Evolutionary conservation across 1,140 invertebrate species (phyloP), one percentile per base, ranked within the genome.

Genomic region (Saxidomus purpurata): DNA sequence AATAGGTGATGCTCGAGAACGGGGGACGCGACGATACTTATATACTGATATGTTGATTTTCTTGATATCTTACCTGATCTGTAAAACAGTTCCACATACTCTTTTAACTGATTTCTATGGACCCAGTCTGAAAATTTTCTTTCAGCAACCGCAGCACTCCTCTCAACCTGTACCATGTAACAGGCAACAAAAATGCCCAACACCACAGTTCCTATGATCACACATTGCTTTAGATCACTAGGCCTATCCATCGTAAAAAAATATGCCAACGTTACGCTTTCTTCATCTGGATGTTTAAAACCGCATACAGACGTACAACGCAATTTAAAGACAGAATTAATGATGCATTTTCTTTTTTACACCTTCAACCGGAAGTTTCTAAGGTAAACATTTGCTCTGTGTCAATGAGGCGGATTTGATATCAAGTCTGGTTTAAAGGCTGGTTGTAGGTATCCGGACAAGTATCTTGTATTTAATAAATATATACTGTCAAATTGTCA

Each of bases 81-180:
- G 76, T 31, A 83, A n/a, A 89, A 83, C 19, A 49, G 25, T 31
- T 76, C 28, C 8, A 55, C 59, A 49, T 52, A 89, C 22, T 76
- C 52, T 36, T 40, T 3, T 3, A 89, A 28, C 0, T 77, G 28
- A 67, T 89, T 74, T 22, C 34, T 59, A 19, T 61, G 49, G n/a
- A 89, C 77, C 87, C 87, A 89, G 0, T 83, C 71, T 28, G 80
- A 49, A 49, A 83, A 89, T 19, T 89, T 67, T 74, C 80, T 89
- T 38, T 89, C 71, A 47, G 79, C 47, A 43, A 43, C 49, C 25
- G 87, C 79, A 55, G 69, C 87, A 22, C 49, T 61, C 74, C 80
- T 89, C 59, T 89, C 87, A 25, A 67, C 36, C 1, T 84, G 63
- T n/a, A 89, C 63, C 22, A 83, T 40, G 38, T 88, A 88, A 61